Conservation (phyloP, 2,888 invertebrate genomes). For the Enchytraeus crypticus region DNA sequence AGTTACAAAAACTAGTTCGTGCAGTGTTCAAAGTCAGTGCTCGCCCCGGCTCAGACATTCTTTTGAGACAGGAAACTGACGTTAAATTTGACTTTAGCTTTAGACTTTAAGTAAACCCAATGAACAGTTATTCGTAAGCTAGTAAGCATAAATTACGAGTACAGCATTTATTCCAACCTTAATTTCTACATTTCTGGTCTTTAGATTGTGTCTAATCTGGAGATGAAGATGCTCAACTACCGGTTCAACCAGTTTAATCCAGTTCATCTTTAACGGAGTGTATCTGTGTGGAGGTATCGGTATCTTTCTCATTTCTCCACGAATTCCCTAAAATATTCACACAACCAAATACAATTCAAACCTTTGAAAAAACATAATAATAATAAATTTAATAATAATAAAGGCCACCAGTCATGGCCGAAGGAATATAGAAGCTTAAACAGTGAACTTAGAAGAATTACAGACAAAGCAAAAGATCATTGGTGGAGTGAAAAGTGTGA, state of each 20-base stretch:
- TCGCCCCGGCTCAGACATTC: too few relatives aligned
- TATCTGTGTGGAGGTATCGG: constrained; percentile 88
- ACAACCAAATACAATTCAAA: constrained; percentile 27
- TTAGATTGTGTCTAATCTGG: constrained; percentile 87
- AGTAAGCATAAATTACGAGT: not conserved
- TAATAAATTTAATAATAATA: not conserved
- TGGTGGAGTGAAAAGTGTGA: too few relatives aligned
- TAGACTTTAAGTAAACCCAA: not conserved
- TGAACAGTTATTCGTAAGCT: not conserved
- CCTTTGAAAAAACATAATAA: not conserved
- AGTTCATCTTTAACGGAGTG: constrained; percentile 86
- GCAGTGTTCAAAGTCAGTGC: too few relatives aligned
- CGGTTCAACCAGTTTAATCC: constrained; percentile 93
- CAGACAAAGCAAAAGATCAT: too few relatives aligned
- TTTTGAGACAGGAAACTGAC: too few relatives aligned
- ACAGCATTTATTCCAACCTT: constrained; percentile 59
- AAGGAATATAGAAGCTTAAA: too few relatives aligned
- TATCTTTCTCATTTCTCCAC: constrained; percentile 49
- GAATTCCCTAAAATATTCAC: constrained; percentile 21
- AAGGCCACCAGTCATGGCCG: too few relatives aligned
- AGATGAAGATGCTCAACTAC: constrained; percentile 88
- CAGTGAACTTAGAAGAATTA: too few relatives aligned
- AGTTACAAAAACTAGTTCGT: too few relatives aligned
- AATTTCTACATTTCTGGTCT: constrained; percentile 80
- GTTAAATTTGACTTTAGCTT: too few relatives aligned